Conservation (phyloP, 1,140 invertebrate species). For the Euglossa dilemma region DNA sequence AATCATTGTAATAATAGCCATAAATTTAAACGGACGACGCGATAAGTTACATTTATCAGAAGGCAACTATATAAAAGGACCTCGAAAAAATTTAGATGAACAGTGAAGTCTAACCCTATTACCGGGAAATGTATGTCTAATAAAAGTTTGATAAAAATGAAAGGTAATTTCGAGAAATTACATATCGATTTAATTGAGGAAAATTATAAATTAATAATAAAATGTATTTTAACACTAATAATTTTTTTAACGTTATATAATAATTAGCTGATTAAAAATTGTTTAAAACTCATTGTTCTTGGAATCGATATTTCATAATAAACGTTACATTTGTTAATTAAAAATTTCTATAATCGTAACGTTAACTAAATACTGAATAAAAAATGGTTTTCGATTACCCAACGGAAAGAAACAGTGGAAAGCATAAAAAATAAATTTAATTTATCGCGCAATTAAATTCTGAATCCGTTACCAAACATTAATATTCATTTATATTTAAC, state of each 20-base stretch:
- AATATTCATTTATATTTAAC: not conserved
- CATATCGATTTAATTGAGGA: not conserved
- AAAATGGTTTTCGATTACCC: not conserved
- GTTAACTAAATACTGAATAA: no score
- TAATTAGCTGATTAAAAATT: no score
- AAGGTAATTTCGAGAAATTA: constrained; percentile 14
- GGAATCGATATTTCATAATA: no score
- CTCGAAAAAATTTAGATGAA: not conserved
- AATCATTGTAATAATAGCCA: constrained; percentile 55
- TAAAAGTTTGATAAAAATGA: constrained; percentile 5
- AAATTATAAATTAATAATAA: no score
- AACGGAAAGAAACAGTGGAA: no score
- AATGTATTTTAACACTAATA: no score
- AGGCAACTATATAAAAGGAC: constrained; percentile 41
- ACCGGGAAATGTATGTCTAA: not conserved
- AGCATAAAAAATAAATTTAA: no score
- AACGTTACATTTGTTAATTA: no score
- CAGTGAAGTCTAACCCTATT: not conserved
- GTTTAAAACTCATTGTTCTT: no score
- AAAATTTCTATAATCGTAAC: no score
- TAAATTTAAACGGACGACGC: constrained; percentile 49
- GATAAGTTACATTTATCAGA: constrained; percentile 35
- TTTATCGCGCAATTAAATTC: no score
- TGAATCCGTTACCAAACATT: not conserved
- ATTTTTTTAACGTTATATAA: no score